A percentile compares a stretch with the other conserved stretches of the same genome.
These are phyloP conservation scores for Microctenopoma stevenorrisi DNA, from an alignment of 2,797 vertebrate species.

Conservation along the genomic window DNA sequence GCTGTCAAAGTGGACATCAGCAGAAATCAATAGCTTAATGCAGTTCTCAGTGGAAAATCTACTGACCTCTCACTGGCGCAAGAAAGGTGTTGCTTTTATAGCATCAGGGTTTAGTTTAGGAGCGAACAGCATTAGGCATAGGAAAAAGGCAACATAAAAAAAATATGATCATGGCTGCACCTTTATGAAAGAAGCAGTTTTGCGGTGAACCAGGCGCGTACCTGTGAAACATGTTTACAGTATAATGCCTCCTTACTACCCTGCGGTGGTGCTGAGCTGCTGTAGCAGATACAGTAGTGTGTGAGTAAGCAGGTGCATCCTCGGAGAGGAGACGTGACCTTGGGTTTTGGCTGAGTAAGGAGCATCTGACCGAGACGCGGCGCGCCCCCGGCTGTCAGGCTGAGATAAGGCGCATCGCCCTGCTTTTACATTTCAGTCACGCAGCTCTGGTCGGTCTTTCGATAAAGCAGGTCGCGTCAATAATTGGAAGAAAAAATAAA, in stretches of 20 bases:
- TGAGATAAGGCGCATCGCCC: constrained; percentile 66
- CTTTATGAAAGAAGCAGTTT: no score
- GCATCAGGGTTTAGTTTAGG: background rate
- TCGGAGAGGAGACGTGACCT: constrained; percentile 86
- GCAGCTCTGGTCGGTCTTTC: constrained; percentile 68
- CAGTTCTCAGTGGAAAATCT: constrained; percentile 4
- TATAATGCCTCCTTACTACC: background rate
- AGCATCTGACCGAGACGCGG: constrained; percentile 48
- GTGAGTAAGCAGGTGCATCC: constrained; percentile 63
- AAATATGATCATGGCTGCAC: background rate
- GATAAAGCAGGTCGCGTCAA: constrained; percentile 33
- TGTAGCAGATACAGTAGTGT: background rate
- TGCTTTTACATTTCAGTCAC: constrained; percentile 68
- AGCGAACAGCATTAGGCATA: background rate
- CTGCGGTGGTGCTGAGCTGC: background rate
- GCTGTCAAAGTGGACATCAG: constrained; percentile 15
- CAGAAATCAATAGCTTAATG: constrained; percentile 17
- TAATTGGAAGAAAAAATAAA: background rate
- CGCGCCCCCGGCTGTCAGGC: constrained; percentile 61
- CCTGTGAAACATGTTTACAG: background rate
- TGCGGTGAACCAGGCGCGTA: no score
- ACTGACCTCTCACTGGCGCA: background rate
- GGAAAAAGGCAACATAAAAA: background rate
- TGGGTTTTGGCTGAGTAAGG: constrained; percentile 79
- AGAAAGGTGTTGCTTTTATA: background rate